phyloP scores from a whole-genome alignment of 2,888 invertebrate species.

The Suillia variegata region DNA sequence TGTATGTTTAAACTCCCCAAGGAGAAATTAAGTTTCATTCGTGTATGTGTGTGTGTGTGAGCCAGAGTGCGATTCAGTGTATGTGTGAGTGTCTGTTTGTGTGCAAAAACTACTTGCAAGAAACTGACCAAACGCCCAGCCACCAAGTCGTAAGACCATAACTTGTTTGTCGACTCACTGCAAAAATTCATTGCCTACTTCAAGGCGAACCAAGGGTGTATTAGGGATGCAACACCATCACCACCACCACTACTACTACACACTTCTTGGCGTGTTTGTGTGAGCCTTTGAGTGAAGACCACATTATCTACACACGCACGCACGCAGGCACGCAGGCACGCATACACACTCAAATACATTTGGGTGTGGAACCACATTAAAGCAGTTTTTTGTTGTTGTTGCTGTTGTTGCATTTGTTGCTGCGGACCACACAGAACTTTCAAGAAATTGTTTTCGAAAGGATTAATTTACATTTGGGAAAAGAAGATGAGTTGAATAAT shows the following conservation, averaged over 20 bases:
- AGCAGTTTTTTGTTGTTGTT: slow-evolving; percentile 1
- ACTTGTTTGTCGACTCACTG: background rate
- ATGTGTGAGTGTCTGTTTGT: background rate
- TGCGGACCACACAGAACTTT: background rate
- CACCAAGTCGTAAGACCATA: too few relatives aligned
- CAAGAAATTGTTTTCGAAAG: background rate
- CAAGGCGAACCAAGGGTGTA: background rate
- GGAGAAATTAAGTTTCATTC: too few relatives aligned
- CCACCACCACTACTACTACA: too few relatives aligned
- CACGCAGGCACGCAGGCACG: background rate
- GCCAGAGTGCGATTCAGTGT: background rate
- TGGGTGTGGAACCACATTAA: background rate
- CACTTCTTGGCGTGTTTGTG: too few relatives aligned
- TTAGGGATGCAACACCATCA: too few relatives aligned
- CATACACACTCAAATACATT: background rate
- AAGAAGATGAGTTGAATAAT: background rate
- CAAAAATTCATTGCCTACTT: background rate
- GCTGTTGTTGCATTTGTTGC: too few relatives aligned
- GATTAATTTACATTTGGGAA: background rate
- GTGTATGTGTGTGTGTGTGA: too few relatives aligned
- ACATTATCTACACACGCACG: background rate
- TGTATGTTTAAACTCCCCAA: too few relatives aligned
- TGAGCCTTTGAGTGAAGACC: too few relatives aligned
- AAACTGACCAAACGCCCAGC: background rate
- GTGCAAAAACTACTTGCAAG: background rate